These are phyloP conservation scores for Aphrocallistes beatrix DNA, from an alignment of 37 sponge, comb jelly and placozoan species.

Conservation along the genomic window DNA sequence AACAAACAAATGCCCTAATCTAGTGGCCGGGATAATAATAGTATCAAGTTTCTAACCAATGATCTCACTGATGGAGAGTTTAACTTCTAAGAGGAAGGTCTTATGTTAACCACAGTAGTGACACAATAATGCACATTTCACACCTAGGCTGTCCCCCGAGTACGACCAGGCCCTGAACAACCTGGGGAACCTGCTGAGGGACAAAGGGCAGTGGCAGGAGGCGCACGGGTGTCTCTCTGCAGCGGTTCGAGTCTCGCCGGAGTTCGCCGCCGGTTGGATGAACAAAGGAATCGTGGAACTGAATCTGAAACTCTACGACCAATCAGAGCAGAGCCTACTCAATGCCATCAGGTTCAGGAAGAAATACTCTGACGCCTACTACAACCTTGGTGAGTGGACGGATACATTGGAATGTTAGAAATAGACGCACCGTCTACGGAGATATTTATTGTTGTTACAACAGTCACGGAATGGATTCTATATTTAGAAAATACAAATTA, in stretches of 20 bases:
- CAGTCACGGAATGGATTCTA: too few relatives aligned
- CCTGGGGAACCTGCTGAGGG: constrained; percentile 67
- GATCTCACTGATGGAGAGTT: too few relatives aligned
- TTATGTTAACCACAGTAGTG: too few relatives aligned
- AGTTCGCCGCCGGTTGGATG: constrained; percentile 82
- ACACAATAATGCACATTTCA: not conserved
- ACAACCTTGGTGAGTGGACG: constrained; percentile 31
- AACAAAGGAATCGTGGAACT: constrained; percentile 68
- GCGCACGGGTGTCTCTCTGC: constrained; percentile 35
- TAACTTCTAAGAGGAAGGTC: too few relatives aligned
- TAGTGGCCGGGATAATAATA: too few relatives aligned
- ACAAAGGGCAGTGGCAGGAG: constrained; percentile 15
- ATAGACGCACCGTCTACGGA: too few relatives aligned
- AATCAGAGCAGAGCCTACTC: constrained; percentile 23
- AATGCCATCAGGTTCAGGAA: constrained; percentile 27
- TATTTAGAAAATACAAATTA: too few relatives aligned
- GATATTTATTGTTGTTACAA: too few relatives aligned
- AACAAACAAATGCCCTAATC: too few relatives aligned
- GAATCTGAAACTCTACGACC: constrained; percentile 25
- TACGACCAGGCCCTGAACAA: constrained; percentile 76
- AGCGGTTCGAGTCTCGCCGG: constrained; percentile 37
- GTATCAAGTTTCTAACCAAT: too few relatives aligned
- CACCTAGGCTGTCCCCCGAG: constrained; percentile 38
- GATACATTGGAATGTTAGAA: too few relatives aligned
- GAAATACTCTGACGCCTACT: constrained; percentile 31